Base-by-base conservation (phyloP, 1,140 invertebrate genomes). In the Leptestheria dahalacensis region DNA sequence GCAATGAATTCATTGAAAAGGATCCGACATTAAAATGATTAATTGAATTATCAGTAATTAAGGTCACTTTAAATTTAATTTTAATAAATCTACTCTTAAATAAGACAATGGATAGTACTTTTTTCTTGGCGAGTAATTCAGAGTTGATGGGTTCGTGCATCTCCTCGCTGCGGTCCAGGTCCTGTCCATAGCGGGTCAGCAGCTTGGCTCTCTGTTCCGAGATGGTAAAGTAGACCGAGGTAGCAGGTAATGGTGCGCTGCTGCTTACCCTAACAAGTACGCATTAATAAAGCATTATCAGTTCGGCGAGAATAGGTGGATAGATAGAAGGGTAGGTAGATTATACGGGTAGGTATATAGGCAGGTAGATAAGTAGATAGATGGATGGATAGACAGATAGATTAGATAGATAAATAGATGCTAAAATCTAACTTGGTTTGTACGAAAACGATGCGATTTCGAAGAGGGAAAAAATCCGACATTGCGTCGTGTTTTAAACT, bases 161-260 rank as follows among this genome's bases (percentile, higher is more conserved):
- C 66, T 41, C 71, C 53, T 56, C 75, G 71, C 33, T 41, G 6
- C 15, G 6, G 6, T 41, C 33, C 33, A 41, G 6, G 6, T 6
- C 15, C 15, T 41, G 33, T 41, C 33, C 75, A 62, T 77, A 81
- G 67, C 77, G 74, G 41, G 79, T 79, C 41, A 84, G 69, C 66
- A 84, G 79, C 66, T 78, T 80, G 3, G 81, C 80, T 68, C 83
- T 84, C 47, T 80, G 77, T 67, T 84, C 82, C 15, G 81, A 83
- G 20, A 78, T 83, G 3, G 80, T 81, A 67, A 82, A 83, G 65
- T 83, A 83, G 3, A 77, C 72, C 20, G 81, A 82, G 63, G 75
- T 78, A 21, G 77, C 73, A 48, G 79, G 80, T 48, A 82, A 68
- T 20, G 75, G 77, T 25, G 66, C 69, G 61, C 68, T 66, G 33